phyloP scores from a whole-genome alignment of 2,113 vertebrate species.

The Reinhardtius hippoglossoides region DNA sequence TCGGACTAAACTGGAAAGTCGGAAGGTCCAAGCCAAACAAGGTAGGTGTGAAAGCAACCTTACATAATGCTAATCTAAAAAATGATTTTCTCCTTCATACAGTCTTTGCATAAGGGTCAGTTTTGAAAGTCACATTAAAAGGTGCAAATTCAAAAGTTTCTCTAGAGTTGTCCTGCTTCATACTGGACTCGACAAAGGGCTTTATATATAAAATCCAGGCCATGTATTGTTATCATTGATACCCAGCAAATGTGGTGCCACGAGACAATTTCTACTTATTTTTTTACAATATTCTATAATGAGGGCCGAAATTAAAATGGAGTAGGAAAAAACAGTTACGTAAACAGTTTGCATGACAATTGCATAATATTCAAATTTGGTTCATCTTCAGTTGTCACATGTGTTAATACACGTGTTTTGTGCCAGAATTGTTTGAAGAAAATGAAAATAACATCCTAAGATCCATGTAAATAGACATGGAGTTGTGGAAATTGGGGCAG shows the following conservation, averaged over 20 bases:
- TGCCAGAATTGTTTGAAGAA: conserved; percentile 38
- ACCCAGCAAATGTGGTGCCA: neutral
- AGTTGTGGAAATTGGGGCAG: conserved; percentile 66
- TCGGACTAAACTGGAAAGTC: too few relatives aligned
- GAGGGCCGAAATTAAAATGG: neutral
- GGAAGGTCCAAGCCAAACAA: too few relatives aligned
- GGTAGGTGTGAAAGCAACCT: too few relatives aligned
- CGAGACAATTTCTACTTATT: neutral
- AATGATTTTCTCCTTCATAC: too few relatives aligned
- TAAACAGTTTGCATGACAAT: neutral
- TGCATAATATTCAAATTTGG: neutral
- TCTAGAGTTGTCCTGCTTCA: too few relatives aligned
- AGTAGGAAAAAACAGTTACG: neutral
- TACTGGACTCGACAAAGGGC: too few relatives aligned
- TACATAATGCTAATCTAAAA: too few relatives aligned
- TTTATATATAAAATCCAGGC: too few relatives aligned
- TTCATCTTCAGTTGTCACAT: conserved; percentile 15
- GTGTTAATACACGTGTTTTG: conserved; percentile 26
- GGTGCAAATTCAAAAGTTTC: too few relatives aligned
- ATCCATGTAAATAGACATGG: conserved; percentile 67
- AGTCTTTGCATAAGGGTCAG: too few relatives aligned
- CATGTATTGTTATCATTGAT: neutral
- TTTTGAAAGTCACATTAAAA: too few relatives aligned
- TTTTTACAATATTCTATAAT: too few relatives aligned
- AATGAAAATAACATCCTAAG: conserved; percentile 22